Percentiles rank a stretch among this genome's conserved stretches.
Evolutionary conservation across 2,113 vertebrate genomes (phyloP).

Genomic region (Melozone crissalis): DNA sequence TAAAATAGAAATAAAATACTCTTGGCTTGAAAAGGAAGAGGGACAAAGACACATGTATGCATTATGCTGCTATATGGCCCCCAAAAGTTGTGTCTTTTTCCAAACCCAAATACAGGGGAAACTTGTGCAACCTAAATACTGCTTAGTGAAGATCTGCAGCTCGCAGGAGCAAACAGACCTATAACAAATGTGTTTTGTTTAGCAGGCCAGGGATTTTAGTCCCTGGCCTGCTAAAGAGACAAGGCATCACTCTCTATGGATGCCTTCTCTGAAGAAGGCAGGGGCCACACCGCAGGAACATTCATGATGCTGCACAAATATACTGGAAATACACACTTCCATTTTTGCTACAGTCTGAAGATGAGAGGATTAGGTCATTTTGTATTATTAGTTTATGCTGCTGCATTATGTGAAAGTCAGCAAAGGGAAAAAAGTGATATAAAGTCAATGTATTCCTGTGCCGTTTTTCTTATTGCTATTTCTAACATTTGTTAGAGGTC

Average conservation of each 20-base stretch:
- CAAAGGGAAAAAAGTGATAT: neutral
- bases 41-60: neutral
- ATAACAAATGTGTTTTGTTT: neutral
- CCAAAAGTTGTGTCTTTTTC: neutral
- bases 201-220: neutral
- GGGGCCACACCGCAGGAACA: neutral
- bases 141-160: neutral
- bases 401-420: neutral
- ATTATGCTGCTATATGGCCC: neutral
- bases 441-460: neutral
- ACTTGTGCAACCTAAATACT: neutral
- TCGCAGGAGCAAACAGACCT: rapidly evolving
- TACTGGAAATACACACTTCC: neutral
- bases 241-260: neutral
- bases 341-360: neutral
- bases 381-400: neutral
- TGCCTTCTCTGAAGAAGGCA: neutral
- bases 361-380: neutral
- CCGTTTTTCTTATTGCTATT: neutral
- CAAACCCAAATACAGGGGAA: neutral
- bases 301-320: rapidly evolving
- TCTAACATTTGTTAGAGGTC: neutral
- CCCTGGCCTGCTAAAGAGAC: neutral
- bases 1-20: neutral
- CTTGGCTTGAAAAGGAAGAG: neutral